Base-by-base conservation (phyloP, 2,797 vertebrate species). In the Crax fasciolata region DNA sequence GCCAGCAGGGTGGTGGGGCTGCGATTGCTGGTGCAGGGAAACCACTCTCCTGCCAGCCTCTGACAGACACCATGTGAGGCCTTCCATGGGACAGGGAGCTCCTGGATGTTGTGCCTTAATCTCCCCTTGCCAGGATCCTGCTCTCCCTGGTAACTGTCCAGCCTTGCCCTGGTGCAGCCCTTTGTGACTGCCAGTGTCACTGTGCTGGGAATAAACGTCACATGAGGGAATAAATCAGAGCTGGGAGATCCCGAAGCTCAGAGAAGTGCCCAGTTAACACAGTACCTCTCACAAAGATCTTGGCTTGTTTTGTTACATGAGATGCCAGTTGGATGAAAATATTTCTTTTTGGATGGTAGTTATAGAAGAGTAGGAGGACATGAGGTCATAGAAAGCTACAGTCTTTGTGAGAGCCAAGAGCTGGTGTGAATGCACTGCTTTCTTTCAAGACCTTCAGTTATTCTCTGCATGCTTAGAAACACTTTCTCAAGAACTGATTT, bases 401-500 rank as follows among this genome's bases (percentile, higher is more conserved):
- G 61, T 63, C 87, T 82, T 79, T 59, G 70, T 20, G 21, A 79
- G 74, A 84, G 85, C 95, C 94, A 95, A 96, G 66, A 48, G 66
- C 75, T 92, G 79, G 11, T 89, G 93, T 97, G 79, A 96, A 93
- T 91, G 79, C 5, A 0, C 35, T 81, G 30, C 72, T 88, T 95
- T 92, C 46, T 95, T 94, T 82, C 70, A 39, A 67, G 63, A 63
- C 52, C 32, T 88, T 92, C 91, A 86, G 85, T 74, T 93, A 14
- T 83, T 90, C 94, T 74, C 87, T 86, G 87, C 63, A 11, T 88
- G 87, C 89, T 91, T 84, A 86, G 71, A 88, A 91, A 67, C 49
- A 52, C 73, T 92, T 90, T 96, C 84, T 92, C 82, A 87, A 94
- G 80, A 80, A 63, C 39, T 57, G 48, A 48, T 96, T 73, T 81